phyloP scores from a whole-genome alignment of 2,113 vertebrate species.

The Elaphurus davidianus region DNA sequence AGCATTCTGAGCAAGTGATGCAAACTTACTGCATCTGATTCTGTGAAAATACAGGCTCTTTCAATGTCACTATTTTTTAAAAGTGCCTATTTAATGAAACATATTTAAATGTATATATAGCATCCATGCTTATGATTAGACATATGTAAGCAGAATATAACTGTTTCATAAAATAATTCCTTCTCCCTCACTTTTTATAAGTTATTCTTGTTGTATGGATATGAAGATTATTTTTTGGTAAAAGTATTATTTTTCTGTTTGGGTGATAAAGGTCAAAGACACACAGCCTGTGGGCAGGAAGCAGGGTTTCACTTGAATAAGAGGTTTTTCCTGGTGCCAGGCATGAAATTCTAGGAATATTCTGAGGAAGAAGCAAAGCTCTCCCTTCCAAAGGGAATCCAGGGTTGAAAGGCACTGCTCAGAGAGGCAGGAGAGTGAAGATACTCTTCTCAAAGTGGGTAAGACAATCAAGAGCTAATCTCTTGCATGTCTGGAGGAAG shows the following conservation, averaged over 20 bases:
- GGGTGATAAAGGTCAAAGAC: neutral
- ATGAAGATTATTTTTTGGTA: neutral
- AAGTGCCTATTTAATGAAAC: neutral
- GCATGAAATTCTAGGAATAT: neutral
- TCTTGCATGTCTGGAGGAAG: neutral
- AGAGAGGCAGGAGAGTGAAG: neutral
- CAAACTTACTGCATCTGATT: neutral
- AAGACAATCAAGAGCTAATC: neutral
- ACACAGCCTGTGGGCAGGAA: neutral
- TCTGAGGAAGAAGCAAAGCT: neutral
- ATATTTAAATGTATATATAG: neutral
- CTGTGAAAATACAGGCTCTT: neutral
- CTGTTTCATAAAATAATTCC: neutral
- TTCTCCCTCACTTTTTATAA: neutral
- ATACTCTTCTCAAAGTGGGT: neutral
- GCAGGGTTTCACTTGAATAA: neutral
- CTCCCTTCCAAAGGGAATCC: neutral
- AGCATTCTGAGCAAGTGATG: neutral
- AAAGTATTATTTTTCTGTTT: neutral
- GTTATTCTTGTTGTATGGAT: neutral
- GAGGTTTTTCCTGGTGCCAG: neutral
- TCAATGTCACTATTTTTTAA: neutral
- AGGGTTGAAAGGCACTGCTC: neutral
- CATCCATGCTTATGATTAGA: neutral
- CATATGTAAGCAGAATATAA: neutral